These are phyloP conservation scores for Tetrao urogallus DNA, from an alignment of 2,113 vertebrate species.

Conservation along the genomic window DNA sequence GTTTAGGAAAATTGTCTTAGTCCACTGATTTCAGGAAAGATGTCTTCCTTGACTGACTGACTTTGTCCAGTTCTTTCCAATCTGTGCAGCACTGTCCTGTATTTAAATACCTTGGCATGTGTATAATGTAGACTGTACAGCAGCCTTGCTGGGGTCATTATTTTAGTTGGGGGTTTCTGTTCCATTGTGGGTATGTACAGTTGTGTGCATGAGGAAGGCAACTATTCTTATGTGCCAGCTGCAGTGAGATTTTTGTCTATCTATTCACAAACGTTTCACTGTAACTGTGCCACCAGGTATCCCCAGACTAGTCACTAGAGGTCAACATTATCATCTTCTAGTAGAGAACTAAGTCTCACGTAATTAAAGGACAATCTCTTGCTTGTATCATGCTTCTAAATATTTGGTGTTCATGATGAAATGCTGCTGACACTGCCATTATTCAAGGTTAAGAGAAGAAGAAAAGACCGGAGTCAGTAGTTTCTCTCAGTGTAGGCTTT, in stretches of 20 bases:
- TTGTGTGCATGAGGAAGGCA: not conserved
- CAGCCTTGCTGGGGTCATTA: not conserved
- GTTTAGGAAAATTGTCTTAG: not conserved
- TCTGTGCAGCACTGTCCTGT: not conserved
- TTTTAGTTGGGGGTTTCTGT: not conserved
- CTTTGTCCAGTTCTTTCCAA: not conserved
- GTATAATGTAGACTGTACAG: not conserved
- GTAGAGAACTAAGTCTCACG: not conserved
- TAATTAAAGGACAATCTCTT: not conserved
- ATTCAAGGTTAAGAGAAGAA: not conserved
- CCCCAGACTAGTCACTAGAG: constrained; percentile 47
- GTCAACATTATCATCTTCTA: constrained; percentile 41
- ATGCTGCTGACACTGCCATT: not conserved
- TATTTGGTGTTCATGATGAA: not conserved
- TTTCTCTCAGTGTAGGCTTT: not conserved
- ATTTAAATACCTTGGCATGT: not conserved
- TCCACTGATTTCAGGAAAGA: not conserved
- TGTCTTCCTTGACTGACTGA: not conserved
- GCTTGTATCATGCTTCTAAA: not conserved
- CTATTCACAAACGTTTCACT: not conserved
- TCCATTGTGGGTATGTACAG: not conserved
- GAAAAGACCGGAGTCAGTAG: not conserved
- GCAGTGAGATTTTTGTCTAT: not conserved
- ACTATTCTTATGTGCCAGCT: not conserved
- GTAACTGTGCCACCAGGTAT: not conserved